Conservation (phyloP, 2,797 vertebrate genomes). For the Mus minutoides region DNA sequence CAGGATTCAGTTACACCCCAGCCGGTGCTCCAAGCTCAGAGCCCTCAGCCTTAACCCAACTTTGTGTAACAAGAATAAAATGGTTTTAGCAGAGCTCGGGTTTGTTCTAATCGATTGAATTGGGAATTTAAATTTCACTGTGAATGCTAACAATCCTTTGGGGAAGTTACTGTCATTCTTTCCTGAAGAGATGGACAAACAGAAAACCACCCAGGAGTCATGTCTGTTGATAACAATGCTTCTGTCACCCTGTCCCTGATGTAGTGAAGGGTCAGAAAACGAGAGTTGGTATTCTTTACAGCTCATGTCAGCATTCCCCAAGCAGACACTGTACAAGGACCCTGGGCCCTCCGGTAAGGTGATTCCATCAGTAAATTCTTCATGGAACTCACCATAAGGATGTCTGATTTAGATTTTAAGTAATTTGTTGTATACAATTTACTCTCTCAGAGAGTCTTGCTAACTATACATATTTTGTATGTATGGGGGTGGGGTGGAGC, state of each 20-base stretch:
- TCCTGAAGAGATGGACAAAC: neutral
- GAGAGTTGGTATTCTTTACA: neutral
- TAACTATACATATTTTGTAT: slow-evolving; percentile 56
- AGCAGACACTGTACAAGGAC: neutral
- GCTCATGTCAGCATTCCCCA: neutral
- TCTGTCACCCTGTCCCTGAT: neutral
- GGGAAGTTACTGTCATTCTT: neutral
- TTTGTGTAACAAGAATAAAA: neutral
- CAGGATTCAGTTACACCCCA: neutral
- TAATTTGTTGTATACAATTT: slow-evolving; percentile 14
- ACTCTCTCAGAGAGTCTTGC: neutral
- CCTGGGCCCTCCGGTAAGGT: neutral
- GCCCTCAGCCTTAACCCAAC: neutral
- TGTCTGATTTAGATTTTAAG: slow-evolving; percentile 22
- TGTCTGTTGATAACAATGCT: accelerated
- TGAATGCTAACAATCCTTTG: neutral
- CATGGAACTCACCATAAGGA: neutral
- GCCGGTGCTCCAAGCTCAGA: neutral
- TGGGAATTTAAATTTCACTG: neutral
- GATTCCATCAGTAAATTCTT: neutral
- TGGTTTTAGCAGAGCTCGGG: neutral
- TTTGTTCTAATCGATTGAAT: neutral
- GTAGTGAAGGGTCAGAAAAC: neutral
- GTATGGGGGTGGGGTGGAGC: too few species aligned
- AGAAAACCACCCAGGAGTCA: neutral